Percentiles rank a stretch among this genome's conserved stretches.
Conservation (phyloP, 2,888 invertebrate species). For the Hipparchia semele region DNA sequence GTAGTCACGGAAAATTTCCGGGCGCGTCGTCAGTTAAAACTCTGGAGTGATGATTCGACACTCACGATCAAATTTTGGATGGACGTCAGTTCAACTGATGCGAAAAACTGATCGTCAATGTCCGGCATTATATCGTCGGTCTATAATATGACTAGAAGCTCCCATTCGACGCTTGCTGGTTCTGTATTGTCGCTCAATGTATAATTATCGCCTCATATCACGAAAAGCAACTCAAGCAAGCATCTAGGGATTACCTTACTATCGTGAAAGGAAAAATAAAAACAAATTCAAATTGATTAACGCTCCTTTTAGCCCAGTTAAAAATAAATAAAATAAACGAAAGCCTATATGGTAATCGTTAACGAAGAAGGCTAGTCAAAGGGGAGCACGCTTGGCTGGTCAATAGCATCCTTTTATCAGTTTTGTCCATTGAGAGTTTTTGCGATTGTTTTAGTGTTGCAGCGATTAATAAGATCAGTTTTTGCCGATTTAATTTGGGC, state of each 20-base stretch:
- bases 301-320: constrained; percentile 7
- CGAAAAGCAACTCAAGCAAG: no score
- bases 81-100: no score
- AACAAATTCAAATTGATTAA: constrained; percentile 6
- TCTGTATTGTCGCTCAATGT: no score
- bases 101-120: no score
- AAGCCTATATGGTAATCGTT: constrained; percentile 20
- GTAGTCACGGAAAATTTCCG: no score
- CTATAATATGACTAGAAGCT: no score
- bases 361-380: constrained; percentile 21
- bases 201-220: no score
- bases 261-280: not conserved
- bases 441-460: constrained; percentile 14
- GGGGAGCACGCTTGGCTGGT: constrained; percentile 18
- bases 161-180: no score
- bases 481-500: not conserved
- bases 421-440: constrained; percentile 24
- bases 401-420: constrained; percentile 24
- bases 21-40: no score
- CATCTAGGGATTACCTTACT: not conserved
- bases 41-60: no score
- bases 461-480: constrained; percentile 10
- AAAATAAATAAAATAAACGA: constrained; percentile 15
- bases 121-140: no score
- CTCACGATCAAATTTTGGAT: no score